A percentile compares a stretch with the other conserved stretches of the same genome.
phyloP scores from a whole-genome alignment of 2,113 vertebrate species.

The Chrysemys picta region DNA sequence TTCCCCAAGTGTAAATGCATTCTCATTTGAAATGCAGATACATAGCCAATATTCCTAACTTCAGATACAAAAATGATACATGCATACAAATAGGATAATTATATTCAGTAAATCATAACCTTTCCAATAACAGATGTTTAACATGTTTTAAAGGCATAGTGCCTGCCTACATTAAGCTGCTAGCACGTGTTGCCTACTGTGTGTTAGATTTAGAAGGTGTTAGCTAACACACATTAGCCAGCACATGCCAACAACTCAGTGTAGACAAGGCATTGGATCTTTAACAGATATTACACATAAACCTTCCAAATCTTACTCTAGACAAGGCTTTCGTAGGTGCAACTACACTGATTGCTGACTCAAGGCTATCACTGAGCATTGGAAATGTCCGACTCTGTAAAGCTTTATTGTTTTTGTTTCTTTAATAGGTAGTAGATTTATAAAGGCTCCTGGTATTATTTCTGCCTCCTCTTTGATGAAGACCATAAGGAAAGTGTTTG shows the following conservation, averaged over 20 bases:
- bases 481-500: slow-evolving; percentile 40
- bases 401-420: neutral
- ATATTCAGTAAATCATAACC: no score
- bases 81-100: no score
- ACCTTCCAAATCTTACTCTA: neutral
- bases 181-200: neutral
- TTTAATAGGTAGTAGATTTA: neutral
- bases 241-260: neutral
- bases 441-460: slow-evolving; percentile 58
- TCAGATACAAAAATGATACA: no score
- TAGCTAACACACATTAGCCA: neutral
- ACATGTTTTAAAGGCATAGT: no score
- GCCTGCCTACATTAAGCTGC: neutral
- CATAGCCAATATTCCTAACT: no score
- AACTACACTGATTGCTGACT: neutral
- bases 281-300: neutral
- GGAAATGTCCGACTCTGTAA: neutral
- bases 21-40: no score
- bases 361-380: neutral
- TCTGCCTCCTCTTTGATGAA: neutral
- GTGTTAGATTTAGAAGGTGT: neutral
- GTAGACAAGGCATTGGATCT: neutral
- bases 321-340: neutral
- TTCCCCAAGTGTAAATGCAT: no score
- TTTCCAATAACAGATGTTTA: no score